Evolutionary conservation across 92 coral and sea anemone genomes (phyloP).

Genomic region (Phenganax stokvisi): DNA sequence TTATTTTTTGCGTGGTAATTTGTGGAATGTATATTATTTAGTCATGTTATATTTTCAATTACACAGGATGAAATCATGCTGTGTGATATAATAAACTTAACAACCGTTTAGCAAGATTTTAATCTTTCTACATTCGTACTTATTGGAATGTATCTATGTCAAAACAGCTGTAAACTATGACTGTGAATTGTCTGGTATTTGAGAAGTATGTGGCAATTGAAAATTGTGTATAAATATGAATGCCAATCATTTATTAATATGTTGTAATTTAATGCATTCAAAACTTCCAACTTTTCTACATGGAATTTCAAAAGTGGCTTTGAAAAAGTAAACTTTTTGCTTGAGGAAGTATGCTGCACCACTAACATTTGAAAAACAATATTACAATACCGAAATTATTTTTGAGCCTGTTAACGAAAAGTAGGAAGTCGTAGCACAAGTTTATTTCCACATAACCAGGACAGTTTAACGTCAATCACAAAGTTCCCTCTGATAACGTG

Average conservation of each 20-base stretch:
- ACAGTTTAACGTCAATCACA: too few relatives aligned
- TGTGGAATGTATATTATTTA: constrained; percentile 33
- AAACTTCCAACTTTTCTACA: neutral
- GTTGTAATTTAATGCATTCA: constrained; percentile 13
- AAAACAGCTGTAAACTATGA: neutral
- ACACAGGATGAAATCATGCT: constrained; percentile 15
- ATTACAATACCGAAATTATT: too few relatives aligned
- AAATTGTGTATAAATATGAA: neutral
- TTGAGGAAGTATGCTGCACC: too few relatives aligned
- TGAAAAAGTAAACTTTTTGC: neutral
- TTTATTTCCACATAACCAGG: too few relatives aligned
- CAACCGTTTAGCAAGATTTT: neutral
- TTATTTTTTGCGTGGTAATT: constrained; percentile 11
- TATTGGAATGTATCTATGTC: neutral
- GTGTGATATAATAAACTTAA: constrained; percentile 5
- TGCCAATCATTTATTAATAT: neutral
- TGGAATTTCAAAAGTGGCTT: neutral
- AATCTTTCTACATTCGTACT: neutral
- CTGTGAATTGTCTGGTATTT: neutral
- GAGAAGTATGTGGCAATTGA: neutral
- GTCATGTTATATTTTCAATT: constrained; percentile 1
- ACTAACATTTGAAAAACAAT: too few relatives aligned
- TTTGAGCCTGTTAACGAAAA: too few relatives aligned
- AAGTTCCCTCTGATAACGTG: too few relatives aligned
- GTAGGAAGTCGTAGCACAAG: too few relatives aligned